Evolutionary conservation across 2,888 invertebrate species (phyloP), one percentile per base, ranked within the genome.

Genomic region (Palloptera scutellata): DNA sequence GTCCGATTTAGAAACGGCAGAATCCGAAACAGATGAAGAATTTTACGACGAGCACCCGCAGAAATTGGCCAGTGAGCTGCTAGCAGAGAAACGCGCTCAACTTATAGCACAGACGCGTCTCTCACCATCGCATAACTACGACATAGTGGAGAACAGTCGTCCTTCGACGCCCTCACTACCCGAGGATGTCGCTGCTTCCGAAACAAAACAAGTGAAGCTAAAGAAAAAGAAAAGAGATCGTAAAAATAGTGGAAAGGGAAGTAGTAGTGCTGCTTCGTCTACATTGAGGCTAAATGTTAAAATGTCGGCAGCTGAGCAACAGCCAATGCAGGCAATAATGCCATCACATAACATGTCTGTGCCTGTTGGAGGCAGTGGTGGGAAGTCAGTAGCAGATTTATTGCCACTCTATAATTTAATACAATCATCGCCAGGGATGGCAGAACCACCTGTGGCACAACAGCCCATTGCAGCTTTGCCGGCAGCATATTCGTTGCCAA

Each of bases 41-140:
- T 94, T 94, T 83, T 95, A 94, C 80, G 94, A 95, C 80, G 89
- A 92, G 76, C 89, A 93, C 83, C 94, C 94, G 0, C 92, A 93
- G 76, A 88, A 88, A 77, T 83, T 91, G 69, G 92, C 92, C 1
- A 91, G 88, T 73, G 92, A 92, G 80, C 76, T 92, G 64, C 82
- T 92, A 59, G 90, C 90, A 12, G 92, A 93, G 78, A 94, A 93
- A 81, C 88, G 92, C 4, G 91, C 90, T 74, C 90, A 91, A 72
- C 80, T 92, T 64, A 81, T 91, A 79, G 84, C 88, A 61, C 82
- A 89, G 42, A 89, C 91, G 1, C 88, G 89, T 1, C 87, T 89
- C 9, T 89, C 89, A 0, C 89, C 91, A 0, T 87, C 88, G 13
- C 88, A 88, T 64, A 88, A 87, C 61, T 89, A 87, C 64, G 87